Conservation (phyloP, 1,140 invertebrate species). For the Monochamus saltuarius region DNA sequence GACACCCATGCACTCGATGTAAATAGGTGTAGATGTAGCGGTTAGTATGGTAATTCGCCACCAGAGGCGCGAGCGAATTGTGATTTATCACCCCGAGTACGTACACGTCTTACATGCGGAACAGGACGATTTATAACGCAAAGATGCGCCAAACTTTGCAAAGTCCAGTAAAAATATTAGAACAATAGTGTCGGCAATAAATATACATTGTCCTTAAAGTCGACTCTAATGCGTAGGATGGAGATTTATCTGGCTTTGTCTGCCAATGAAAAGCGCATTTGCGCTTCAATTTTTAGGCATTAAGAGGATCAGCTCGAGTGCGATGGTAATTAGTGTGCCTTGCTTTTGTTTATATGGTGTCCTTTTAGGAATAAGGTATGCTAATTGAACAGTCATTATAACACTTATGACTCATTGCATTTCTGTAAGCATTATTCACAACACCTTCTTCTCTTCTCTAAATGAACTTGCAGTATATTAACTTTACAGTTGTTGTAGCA, state of each 20-base stretch:
- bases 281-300: conserved; percentile 16
- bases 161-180: conserved; percentile 16
- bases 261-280: conserved; percentile 1
- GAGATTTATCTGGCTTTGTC: conserved; percentile 28
- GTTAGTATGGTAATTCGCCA: conserved; percentile 38
- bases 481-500: no score
- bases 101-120: conserved; percentile 17
- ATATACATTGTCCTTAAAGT: conserved; percentile 13
- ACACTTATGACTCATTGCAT: no score
- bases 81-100: conserved; percentile 29
- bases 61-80: conserved; percentile 25
- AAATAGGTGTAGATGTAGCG: conserved; percentile 37
- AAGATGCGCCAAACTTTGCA: conserved; percentile 23
- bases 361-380: no score
- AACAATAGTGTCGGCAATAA: conserved; percentile 28
- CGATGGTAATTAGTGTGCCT: no score
- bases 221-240: conserved; percentile 17
- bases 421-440: no score
- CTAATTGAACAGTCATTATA: no score
- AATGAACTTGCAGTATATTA: no score
- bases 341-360: no score
- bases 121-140: conserved; percentile 17
- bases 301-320: background rate
- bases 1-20: conserved; percentile 33
- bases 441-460: no score